Percentiles rank a stretch among this genome's conserved stretches.
Evolutionary conservation across 1,140 invertebrate genomes (phyloP).

Genomic region (Pararge aegeria): DNA sequence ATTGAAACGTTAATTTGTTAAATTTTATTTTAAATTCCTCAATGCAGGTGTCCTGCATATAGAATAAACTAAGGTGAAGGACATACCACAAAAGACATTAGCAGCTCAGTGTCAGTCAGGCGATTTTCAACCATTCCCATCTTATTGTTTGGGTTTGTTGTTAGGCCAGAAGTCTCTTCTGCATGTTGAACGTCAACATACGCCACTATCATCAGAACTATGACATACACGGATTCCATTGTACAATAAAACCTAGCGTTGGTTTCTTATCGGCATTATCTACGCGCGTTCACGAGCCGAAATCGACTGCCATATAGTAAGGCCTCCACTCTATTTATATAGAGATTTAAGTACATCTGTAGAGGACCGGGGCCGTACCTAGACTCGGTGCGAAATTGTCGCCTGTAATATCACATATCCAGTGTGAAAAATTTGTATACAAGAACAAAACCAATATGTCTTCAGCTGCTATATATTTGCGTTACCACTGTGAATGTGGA

Average conservation of each 20-base stretch:
- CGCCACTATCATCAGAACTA: slow-evolving; percentile 35
- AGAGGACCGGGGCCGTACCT: slow-evolving; percentile 36
- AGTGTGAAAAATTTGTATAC: not conserved
- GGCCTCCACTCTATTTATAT: slow-evolving; percentile 65
- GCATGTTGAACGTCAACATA: slow-evolving; percentile 25
- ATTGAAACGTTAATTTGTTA: too few species aligned
- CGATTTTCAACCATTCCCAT: slow-evolving; percentile 35
- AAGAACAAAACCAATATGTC: not conserved
- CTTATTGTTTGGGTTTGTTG: slow-evolving; percentile 33
- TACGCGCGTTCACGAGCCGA: slow-evolving; percentile 58
- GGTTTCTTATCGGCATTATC: slow-evolving; percentile 43
- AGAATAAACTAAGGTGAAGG: not conserved
- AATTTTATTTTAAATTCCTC: too few species aligned
- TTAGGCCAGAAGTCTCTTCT: slow-evolving; percentile 13
- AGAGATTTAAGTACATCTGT: slow-evolving; percentile 46
- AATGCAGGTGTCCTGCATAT: too few species aligned
- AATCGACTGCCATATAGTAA: slow-evolving; percentile 63
- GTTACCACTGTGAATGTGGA: too few species aligned
- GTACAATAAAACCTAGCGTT: slow-evolving; percentile 27
- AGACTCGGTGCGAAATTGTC: slow-evolving; percentile 31
- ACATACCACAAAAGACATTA: slow-evolving; percentile 65
- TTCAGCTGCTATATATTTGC: not conserved
- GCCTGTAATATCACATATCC: not conserved
- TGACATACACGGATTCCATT: slow-evolving; percentile 39
- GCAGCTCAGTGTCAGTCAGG: slow-evolving; percentile 48